phyloP scores from a whole-genome alignment of 1,140 invertebrate genomes.

The Himalopsyche phryganea region DNA sequence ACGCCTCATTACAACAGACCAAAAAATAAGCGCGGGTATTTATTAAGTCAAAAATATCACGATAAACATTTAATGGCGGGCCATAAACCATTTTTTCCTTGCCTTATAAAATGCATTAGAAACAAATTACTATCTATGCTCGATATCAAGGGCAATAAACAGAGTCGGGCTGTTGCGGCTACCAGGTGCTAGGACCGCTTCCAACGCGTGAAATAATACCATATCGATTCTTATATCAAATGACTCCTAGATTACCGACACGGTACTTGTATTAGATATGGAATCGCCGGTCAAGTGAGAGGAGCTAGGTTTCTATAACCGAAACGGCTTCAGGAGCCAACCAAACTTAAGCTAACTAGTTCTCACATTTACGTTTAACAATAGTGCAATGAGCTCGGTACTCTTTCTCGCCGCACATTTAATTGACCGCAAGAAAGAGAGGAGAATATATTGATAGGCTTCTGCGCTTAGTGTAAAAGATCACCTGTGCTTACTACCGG shows the following conservation, averaged over 20 bases:
- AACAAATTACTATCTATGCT: no score
- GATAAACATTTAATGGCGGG: background rate
- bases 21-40: no score
- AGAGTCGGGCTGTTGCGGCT: constrained; percentile 1
- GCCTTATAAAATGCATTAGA: no score
- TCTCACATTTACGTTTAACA: no score
- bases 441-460: constrained; percentile 39
- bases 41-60: no score
- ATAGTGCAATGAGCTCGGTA: no score
- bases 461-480: constrained; percentile 41
- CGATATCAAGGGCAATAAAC: constrained; percentile 3
- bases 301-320: no score
- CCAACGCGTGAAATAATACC: constrained; percentile 13
- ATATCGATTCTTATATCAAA: constrained; percentile 3
- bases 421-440: constrained; percentile 36
- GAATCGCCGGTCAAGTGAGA: background rate
- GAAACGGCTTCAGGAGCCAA: constrained; percentile 15
- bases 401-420: no score
- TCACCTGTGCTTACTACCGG: constrained; percentile 55
- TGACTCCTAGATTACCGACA: constrained; percentile 5
- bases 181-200: background rate
- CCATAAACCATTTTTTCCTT: no score
- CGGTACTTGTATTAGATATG: background rate
- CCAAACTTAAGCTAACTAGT: constrained; percentile 8
- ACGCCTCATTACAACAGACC: no score